Percentiles rank a stretch among this genome's conserved stretches.
Conservation (phyloP, 2,888 invertebrate genomes). For the Drosophila helvetica region DNA sequence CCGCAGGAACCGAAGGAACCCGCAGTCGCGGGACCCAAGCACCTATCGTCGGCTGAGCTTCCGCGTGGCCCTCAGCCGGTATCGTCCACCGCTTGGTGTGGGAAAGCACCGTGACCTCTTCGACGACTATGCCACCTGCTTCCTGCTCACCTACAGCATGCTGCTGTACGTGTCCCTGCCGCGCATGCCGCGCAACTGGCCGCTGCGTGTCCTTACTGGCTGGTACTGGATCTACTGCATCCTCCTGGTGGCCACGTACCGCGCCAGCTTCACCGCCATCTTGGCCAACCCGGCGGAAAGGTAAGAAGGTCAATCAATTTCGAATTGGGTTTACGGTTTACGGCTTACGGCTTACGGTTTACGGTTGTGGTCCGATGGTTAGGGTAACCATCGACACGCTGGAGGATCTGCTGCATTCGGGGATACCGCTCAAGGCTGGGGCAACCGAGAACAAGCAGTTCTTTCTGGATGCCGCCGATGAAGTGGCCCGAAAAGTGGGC, state of each 20-base stretch:
- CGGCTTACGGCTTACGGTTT: too few species aligned
- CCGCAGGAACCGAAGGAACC: conserved; percentile 29
- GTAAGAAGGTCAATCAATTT: too few species aligned
- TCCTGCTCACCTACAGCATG: conserved; percentile 93
- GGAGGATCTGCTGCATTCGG: conserved; percentile 87
- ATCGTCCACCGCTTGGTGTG: neutral
- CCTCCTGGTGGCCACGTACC: conserved; percentile 90
- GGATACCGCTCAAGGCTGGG: conserved; percentile 89
- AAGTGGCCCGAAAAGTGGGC: conserved; percentile 88
- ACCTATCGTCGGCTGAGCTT: conserved; percentile 63
- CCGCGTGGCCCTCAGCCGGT: conserved; percentile 68
- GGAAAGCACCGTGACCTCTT: conserved; percentile 86
- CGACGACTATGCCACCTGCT: conserved; percentile 89
- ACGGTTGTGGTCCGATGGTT: conserved; percentile 39
- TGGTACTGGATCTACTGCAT: conserved; percentile 95
- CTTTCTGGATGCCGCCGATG: conserved; percentile 89
- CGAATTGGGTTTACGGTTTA: too few species aligned
- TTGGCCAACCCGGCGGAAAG: conserved; percentile 90
- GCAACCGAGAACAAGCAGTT: conserved; percentile 88
- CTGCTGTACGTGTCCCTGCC: conserved; percentile 91
- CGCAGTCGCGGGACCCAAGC: too few species aligned
- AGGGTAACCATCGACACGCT: conserved; percentile 92
- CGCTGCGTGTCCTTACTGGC: conserved; percentile 91
- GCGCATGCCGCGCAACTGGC: conserved; percentile 91
- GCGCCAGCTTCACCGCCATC: conserved; percentile 93